Evolutionary conservation across 92 coral and sea anemone genomes (phyloP), one percentile per base, ranked within the genome.

Genomic region (Metridium senile): DNA sequence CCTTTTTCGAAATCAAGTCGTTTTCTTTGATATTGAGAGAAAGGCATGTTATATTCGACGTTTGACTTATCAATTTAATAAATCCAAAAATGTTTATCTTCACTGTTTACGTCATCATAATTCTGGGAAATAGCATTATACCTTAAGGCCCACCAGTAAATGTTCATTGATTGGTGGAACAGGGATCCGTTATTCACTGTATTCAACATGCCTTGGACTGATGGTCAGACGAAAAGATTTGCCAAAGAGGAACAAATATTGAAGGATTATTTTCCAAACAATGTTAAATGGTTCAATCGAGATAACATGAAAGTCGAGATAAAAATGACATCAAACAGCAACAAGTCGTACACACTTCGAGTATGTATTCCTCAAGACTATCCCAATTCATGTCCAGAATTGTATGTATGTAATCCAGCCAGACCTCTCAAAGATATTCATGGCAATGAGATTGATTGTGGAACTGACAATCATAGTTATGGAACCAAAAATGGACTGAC

Each of bases 241-340:
- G 74, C 51, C 21, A 33, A 68, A 89, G 51, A 88, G 81, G 51
- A 47, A 49, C 39, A 62, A 43, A 0, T 84, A 11, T 81, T 93
- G 25, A 84, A 77, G 7, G 58, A 69, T 0, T 83, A 86, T 56
- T 89, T 89, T 53, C 74, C 78, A 29, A 69, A 56, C 57, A 66
- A 82, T 49, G 85, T 93, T 7, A 71, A 71, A 52, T 93, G 98
- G 98, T 73, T 84, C 35, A 77, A 89, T 49, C 90, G 92, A 26
- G 70, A 28, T 1, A 1, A 11, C 68, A 66, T 51, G 28, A 62
- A 61, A 58, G 83, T 89, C 27, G 93, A 89, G 65, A 86, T 86
- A 29, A 58, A 66, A 18, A 33, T 89, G 47, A 81, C 74, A 21
- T 85, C 93, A 19, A 66, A 68, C 18, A 77, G 64, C 31, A 57